These are phyloP conservation scores for Aurelia aurita DNA, from an alignment of 30 jellyfish, hydroid and myxozoan species.

Conservation along the genomic window DNA sequence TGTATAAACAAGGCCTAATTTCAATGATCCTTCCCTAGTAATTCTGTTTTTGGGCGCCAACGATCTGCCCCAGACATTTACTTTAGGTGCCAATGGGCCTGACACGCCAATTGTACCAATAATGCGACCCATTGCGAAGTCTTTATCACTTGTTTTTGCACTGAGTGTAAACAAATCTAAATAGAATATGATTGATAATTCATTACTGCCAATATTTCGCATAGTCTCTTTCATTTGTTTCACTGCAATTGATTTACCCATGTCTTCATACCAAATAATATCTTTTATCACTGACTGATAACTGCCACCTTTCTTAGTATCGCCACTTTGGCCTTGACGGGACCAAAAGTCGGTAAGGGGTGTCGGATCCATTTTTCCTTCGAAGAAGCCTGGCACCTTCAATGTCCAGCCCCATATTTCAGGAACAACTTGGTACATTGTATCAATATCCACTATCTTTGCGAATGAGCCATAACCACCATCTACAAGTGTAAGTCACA, in stretches of 20 bases:
- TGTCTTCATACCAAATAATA: conserved; percentile 14
- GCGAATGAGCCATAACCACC: conserved; percentile 49
- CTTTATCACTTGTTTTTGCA: background rate
- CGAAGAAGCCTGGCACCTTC: conserved; percentile 47
- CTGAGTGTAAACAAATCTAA: conserved; percentile 3
- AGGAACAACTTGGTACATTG: conserved; percentile 35
- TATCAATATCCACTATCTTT: conserved; percentile 56
- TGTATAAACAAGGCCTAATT: background rate
- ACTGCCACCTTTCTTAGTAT: conserved; percentile 15
- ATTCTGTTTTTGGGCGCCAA: conserved; percentile 18
- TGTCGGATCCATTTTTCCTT: conserved; percentile 48
- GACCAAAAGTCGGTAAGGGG: conserved; percentile 44
- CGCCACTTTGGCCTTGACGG: conserved; percentile 11
- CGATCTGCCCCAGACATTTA: conserved; percentile 45
- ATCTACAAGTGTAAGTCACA: conserved; percentile 2
- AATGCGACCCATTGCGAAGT: conserved; percentile 46
- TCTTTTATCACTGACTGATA: conserved; percentile 39
- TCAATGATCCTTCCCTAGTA: background rate
- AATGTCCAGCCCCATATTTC: conserved; percentile 46
- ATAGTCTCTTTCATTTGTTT: conserved; percentile 41
- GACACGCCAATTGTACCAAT: conserved; percentile 62
- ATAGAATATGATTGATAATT: conserved; percentile 31
- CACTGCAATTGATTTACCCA: conserved; percentile 9
- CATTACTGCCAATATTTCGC: conserved; percentile 16
- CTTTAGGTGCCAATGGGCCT: conserved; percentile 55